A percentile compares a stretch with the other conserved stretches of the same genome.
Evolutionary conservation across 2,888 invertebrate species (phyloP).

Genomic region (Drosophila nr. perissopoda): DNA sequence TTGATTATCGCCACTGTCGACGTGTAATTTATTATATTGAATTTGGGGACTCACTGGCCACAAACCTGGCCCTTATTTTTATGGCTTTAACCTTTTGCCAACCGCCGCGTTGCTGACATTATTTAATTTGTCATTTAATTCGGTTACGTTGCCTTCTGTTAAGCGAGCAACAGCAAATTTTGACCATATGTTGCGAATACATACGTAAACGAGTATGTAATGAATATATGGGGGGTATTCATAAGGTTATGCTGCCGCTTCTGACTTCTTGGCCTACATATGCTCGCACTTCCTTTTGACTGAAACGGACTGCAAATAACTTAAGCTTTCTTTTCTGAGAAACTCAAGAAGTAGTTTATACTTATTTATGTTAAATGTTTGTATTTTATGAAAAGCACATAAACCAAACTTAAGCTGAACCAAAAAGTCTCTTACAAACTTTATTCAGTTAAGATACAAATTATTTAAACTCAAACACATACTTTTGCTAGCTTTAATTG

Average conservation of each 20-base stretch:
- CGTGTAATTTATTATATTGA: conserved; percentile 81
- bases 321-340: conserved; percentile 41
- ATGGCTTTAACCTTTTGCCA: conserved; percentile 80
- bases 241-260: conserved; percentile 33
- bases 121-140: conserved; percentile 81
- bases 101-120: conserved; percentile 77
- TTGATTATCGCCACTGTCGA: conserved; percentile 80
- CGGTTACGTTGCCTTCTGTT: conserved; percentile 46
- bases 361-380: not conserved
- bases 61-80: conserved; percentile 70
- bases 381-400: not conserved
- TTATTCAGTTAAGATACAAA: not conserved
- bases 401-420: not conserved
- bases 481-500: not conserved
- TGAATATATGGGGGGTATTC: conserved; percentile 56
- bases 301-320: conserved; percentile 44
- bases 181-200: conserved; percentile 50
- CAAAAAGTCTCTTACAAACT: not conserved
- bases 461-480: not conserved
- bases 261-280: conserved; percentile 69
- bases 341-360: conserved; percentile 18
- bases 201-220: conserved; percentile 49
- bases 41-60: conserved; percentile 42
- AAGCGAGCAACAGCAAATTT: conserved; percentile 14
- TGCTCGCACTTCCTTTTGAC: conserved; percentile 45